Base-by-base conservation (phyloP, 1,140 invertebrate genomes). In the Hormaphis cornu region DNA sequence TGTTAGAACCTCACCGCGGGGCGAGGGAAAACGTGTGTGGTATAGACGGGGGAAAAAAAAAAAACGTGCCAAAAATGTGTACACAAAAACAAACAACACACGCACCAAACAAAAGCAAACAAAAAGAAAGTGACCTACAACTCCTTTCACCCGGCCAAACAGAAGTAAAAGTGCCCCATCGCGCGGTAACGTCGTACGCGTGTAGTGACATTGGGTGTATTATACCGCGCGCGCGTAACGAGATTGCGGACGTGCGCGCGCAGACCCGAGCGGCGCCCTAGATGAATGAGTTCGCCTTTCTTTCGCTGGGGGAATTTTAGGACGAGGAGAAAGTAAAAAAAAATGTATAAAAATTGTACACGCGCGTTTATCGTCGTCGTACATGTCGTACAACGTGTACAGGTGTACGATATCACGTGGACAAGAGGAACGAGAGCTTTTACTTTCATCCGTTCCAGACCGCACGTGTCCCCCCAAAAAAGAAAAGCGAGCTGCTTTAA, bases 51-150 rank as follows among this genome's bases (percentile, higher is more conserved):
- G 20, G 24, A 20, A 40, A 37, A 54, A 61, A 24, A 44, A 44
- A 63, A 63, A 46, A 35, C 44, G 44, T 66, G 61, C 61, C 44
- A 66, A 66, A 66, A 66, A 35, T 50, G 6, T 48, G n/a, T 50
- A 48, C 22, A 66, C 40, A 58, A 61, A 66, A 66, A 48, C 44
- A n/a, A n/a, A n/a, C n/a, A n/a, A n/a, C n/a, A n/a, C n/a, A n/a
- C 35, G 61, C 61, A 48, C 44, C 61, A 48, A 66, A 66, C 61
- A 66, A 66, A 66, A 66, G 61, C 61, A 48, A 66, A 28, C 22
- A 66, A 66, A 66, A 66, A 66, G 61, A 66, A 66, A 66, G 61
- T 66, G 61, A 66, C 61, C 61, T 66, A 66, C 61, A 66, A 66
- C 61, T 66, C 61, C 61, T 66, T 66, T 66, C 61, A 66, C 61